These are phyloP conservation scores for Sinocyclocheilus rhinocerous DNA, from an alignment of 2,113 vertebrate genomes.

Conservation along the genomic window DNA sequence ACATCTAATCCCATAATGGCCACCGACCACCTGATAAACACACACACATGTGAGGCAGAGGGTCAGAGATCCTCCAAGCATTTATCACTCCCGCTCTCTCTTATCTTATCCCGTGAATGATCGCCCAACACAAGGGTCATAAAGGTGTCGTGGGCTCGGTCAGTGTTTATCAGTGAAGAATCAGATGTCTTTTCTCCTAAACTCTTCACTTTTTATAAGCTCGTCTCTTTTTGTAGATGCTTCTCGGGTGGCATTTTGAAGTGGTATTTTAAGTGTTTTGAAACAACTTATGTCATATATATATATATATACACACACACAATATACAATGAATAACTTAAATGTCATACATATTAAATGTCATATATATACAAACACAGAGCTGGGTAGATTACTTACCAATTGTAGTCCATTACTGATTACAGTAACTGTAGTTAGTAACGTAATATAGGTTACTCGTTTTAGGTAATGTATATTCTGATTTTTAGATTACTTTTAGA, in stretches of 20 bases:
- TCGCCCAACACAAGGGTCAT: conserved; percentile 25
- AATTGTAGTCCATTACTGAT: too few species aligned
- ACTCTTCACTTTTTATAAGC: neutral
- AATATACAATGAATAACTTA: too few species aligned
- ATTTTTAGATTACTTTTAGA: too few species aligned
- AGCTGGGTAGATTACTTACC: too few species aligned
- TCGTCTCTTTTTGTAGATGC: neutral
- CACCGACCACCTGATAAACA: conserved; percentile 43
- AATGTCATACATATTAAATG: too few species aligned
- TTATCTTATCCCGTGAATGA: conserved; percentile 53
- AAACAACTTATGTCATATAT: too few species aligned
- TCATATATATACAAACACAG: too few species aligned
- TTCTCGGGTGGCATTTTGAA: too few species aligned
- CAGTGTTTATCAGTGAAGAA: conserved; percentile 38
- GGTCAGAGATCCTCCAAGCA: conserved; percentile 39
- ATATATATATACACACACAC: neutral
- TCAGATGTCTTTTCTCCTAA: conserved; percentile 27
- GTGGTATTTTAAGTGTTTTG: too few species aligned
- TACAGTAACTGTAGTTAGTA: too few species aligned
- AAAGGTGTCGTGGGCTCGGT: conserved; percentile 34
- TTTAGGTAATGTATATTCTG: too few species aligned
- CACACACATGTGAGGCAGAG: conserved; percentile 5
- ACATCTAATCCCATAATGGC: conserved; percentile 30
- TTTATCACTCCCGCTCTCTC: conserved; percentile 31
- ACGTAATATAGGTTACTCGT: too few species aligned